Percentiles rank a stretch among this genome's conserved stretches.
Evolutionary conservation across 2,888 invertebrate species (phyloP).

Genomic region (Phyllotreta cruciferae): DNA sequence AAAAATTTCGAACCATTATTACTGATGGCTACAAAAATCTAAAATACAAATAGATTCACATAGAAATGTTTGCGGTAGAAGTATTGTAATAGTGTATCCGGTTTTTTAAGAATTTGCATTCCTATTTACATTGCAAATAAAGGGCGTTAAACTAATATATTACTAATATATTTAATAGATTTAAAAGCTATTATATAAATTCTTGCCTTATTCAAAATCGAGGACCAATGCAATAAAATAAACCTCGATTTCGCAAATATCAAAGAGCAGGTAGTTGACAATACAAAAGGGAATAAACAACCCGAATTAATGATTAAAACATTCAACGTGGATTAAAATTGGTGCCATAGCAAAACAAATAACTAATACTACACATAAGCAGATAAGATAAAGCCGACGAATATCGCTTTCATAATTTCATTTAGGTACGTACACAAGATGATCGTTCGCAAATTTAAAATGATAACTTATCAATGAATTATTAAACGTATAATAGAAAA

Average conservation of each 20-base stretch:
- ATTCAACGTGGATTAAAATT: too few relatives aligned
- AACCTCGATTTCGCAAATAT: neutral
- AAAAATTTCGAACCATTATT: constrained; percentile 10
- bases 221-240: neutral
- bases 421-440: too few relatives aligned
- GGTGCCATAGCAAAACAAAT: too few relatives aligned
- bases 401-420: too few relatives aligned
- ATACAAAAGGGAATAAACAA: neutral
- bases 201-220: neutral
- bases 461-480: constrained; percentile 5
- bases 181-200: neutral
- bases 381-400: too few relatives aligned
- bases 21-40: neutral
- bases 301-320: neutral
- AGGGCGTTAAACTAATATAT: neutral
- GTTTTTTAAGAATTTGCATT: too few relatives aligned
- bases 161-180: constrained; percentile 4
- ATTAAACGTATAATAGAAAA: neutral
- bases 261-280: neutral
- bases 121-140: too few relatives aligned
- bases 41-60: neutral
- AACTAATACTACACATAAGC: too few relatives aligned
- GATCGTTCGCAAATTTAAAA: neutral
- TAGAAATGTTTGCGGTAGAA: neutral
- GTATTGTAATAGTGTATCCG: too few relatives aligned